phyloP scores from a whole-genome alignment of 2,797 vertebrate species.

The Peromyscus nudipes region DNA sequence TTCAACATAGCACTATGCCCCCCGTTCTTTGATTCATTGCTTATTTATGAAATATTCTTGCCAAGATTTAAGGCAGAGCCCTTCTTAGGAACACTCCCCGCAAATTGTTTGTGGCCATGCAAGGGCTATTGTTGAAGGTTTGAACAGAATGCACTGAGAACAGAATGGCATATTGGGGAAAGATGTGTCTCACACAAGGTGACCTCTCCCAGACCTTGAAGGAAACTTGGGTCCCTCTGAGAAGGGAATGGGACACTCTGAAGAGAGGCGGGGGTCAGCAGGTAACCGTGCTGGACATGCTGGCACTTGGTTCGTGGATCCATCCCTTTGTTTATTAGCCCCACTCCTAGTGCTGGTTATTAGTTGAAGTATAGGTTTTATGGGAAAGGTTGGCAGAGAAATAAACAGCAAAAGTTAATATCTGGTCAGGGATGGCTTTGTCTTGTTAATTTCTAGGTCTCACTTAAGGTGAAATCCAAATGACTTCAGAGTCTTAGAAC shows the following conservation, averaged over 20 bases:
- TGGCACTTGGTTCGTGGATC: not conserved
- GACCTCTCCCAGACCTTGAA: not conserved
- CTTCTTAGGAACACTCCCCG: not conserved
- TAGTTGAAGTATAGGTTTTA: not conserved
- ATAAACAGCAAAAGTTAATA: not conserved
- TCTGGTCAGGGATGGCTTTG: not conserved
- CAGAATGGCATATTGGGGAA: not conserved
- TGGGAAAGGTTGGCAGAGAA: not conserved
- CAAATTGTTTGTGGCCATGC: no score
- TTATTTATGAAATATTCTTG: not conserved
- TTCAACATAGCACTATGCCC: not conserved
- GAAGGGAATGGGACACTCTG: not conserved
- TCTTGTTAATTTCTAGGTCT: not conserved
- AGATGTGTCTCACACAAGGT: not conserved
- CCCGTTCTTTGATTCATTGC: not conserved
- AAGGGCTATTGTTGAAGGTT: no score
- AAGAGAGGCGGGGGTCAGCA: not conserved
- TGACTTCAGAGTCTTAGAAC: constrained; percentile 15
- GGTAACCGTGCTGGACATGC: not conserved
- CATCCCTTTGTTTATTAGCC: not conserved
- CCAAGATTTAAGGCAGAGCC: not conserved
- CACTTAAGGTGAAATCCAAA: constrained; percentile 9
- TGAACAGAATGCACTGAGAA: not conserved
- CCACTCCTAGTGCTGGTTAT: not conserved
- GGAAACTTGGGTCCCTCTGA: not conserved